Evolutionary conservation across 2,888 invertebrate species (phyloP).

Genomic region (Andrena praecox): DNA sequence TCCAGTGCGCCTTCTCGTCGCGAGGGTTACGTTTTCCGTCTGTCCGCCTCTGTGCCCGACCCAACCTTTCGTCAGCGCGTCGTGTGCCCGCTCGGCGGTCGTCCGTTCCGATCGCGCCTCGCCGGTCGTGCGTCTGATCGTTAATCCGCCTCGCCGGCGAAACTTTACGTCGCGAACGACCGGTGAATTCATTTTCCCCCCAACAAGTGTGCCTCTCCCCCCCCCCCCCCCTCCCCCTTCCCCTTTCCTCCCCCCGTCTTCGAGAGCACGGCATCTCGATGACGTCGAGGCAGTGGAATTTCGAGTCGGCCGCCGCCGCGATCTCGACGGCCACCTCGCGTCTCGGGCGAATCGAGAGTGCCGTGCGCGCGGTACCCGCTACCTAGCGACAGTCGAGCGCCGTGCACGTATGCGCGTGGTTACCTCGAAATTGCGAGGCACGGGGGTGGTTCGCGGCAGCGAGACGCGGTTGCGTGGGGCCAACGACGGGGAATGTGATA

Average conservation of each 20-base stretch:
- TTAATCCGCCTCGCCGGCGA: too few relatives aligned
- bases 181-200: neutral
- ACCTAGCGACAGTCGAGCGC: slow-evolving; percentile 39
- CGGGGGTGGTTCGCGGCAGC: slow-evolving; percentile 18
- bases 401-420: slow-evolving; percentile 42
- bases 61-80: slow-evolving; percentile 8
- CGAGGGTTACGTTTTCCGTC: slow-evolving; percentile 16
- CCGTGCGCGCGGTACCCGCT: slow-evolving; percentile 15
- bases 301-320: neutral
- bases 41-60: slow-evolving; percentile 8
- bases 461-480: slow-evolving; percentile 32
- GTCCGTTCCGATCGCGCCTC: neutral
- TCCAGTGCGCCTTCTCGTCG: slow-evolving; percentile 38
- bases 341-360: slow-evolving; percentile 27
- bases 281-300: slow-evolving; percentile 11
- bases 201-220: neutral
- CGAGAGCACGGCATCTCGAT: neutral
- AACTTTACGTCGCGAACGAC: neutral
- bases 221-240: neutral
- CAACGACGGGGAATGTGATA: slow-evolving; percentile 24
- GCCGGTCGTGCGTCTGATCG: neutral
- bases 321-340: slow-evolving; percentile 21
- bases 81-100: neutral
- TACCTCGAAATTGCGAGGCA: slow-evolving; percentile 39
- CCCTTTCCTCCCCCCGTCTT: neutral